These are phyloP conservation scores for Drosophila triauraria DNA, from an alignment of 1,140 invertebrate species.

Conservation along the genomic window DNA sequence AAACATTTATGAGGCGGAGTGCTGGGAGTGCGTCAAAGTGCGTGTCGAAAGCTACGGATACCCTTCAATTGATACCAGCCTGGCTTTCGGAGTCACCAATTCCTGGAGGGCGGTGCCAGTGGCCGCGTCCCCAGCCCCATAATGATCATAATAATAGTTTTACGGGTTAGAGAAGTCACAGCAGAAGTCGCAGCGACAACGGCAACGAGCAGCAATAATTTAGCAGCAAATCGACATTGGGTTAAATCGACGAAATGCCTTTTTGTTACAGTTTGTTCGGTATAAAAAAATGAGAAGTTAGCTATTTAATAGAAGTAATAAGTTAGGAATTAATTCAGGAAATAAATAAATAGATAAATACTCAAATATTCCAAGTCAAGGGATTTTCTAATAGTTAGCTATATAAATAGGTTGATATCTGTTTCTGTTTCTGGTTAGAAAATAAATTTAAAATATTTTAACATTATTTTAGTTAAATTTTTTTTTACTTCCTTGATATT, in stretches of 20 bases:
- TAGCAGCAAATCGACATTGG: slow-evolving; percentile 60
- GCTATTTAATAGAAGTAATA: not conserved
- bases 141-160: slow-evolving; percentile 82
- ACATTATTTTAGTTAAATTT: not conserved
- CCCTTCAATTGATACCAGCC: not conserved
- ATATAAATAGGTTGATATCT: too few species aligned
- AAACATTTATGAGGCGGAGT: slow-evolving; percentile 72
- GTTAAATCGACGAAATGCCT: slow-evolving; percentile 71
- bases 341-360: not conserved
- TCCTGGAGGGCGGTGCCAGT: slow-evolving; percentile 28
- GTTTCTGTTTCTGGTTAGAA: too few species aligned
- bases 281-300: not conserved
- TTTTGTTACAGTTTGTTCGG: slow-evolving; percentile 40
- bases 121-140: slow-evolving; percentile 25
- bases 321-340: too few species aligned
- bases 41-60: slow-evolving; percentile 63
- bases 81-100: too few species aligned
- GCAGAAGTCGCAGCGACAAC: slow-evolving; percentile 60
- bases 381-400: not conserved
- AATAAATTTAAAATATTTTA: too few species aligned
- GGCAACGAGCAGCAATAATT: slow-evolving; percentile 71
- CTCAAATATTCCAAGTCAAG: too few species aligned
- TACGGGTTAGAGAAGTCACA: slow-evolving; percentile 81
- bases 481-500: not conserved
- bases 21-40: slow-evolving; percentile 58